Evolutionary conservation across 1,140 invertebrate species (phyloP), one percentile per base, ranked within the genome.

Genomic region (Callitettix versicolor): DNA sequence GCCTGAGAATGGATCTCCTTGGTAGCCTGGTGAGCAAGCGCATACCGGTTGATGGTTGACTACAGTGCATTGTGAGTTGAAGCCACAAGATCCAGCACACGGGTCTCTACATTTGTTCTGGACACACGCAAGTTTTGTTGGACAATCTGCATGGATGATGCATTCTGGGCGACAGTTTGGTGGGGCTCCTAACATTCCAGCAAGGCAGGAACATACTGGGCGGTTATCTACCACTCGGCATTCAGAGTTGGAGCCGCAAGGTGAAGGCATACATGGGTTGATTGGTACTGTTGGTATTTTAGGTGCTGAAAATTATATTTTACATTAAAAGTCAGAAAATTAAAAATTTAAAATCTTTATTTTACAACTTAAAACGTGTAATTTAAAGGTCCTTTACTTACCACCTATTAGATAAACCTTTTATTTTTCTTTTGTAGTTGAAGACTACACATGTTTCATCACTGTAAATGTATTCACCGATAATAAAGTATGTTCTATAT

Each of bases 161-260:
- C 75, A 76, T 55, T 75, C 74, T 41, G 74, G 72, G 61, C 73
- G 61, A 60, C 78, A 79, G 56, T 73, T 71, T n/a, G 74, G 75
- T 21, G 77, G 75, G 67, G 34, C 78, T 77, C 20, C 77, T 68
- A 58, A 78, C 79, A 49, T 70, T 74, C n/a, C 86, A 79, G 69
- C 61, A 46, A 67, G 61, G 57, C 79, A 80, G 44, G 68, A 71
- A 54, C 79, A 80, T 4, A 71, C 68, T 14, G 74, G 67, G 14
- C 66, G 63, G 36, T 71, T 68, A 34, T 69, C 71, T 14, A 73
- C 57, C 30, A 70, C 67, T 48, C 68, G 69, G 53, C 78, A 79
- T 47, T 72, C 63, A 3, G 75, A n/a, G n/a, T n/a, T n/a, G n/a
- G n/a, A n/a, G n/a, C n/a, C n/a, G n/a, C n/a, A n/a, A n/a, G n/a